Evolutionary conservation across 2,797 vertebrate species (phyloP).

Genomic region (Somateria mollissima): DNA sequence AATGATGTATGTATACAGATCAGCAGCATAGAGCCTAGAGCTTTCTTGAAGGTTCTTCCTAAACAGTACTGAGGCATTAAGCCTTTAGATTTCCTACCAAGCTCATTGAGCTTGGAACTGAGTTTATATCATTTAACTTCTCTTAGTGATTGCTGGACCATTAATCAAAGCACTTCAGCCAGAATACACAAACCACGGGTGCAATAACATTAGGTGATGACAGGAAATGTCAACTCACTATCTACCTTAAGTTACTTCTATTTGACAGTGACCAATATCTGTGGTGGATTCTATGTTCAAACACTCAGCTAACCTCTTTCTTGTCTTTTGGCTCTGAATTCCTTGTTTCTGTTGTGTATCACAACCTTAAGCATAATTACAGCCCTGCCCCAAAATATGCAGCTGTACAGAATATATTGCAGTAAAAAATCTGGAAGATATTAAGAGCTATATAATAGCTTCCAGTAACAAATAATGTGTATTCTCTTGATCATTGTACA

Average conservation of each 20-base stretch:
- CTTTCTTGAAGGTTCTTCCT: neutral
- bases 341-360: neutral
- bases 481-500: neutral
- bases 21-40: neutral
- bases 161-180: neutral
- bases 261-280: neutral
- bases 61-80: neutral
- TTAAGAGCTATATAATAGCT: neutral
- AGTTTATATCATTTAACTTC: neutral
- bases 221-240: neutral
- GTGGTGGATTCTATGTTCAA: neutral
- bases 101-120: neutral
- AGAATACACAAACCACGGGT: neutral
- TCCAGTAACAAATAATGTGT: neutral
- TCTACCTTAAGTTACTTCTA: neutral
- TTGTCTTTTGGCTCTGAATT: neutral
- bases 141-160: neutral
- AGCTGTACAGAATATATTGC: rapidly evolving
- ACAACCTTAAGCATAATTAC: neutral
- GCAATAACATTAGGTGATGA: neutral
- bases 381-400: neutral
- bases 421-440: rapidly evolving
- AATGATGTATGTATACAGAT: rapidly evolving
- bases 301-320: neutral
- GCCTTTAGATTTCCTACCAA: neutral